A percentile compares a stretch with the other conserved stretches of the same genome.
phyloP scores from a whole-genome alignment of 2,888 invertebrate species.

The Slavum lentiscoides region DNA sequence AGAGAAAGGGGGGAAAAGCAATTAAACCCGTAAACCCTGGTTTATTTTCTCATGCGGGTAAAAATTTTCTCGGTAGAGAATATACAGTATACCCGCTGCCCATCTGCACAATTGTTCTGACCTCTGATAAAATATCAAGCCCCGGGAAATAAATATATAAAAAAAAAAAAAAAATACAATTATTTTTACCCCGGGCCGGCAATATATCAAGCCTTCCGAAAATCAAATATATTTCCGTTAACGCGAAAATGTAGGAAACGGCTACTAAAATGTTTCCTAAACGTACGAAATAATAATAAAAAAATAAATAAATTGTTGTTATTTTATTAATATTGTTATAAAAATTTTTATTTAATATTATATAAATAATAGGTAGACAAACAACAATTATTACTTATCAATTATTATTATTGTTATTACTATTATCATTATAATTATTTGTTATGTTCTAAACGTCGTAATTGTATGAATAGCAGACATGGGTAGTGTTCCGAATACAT shows the following conservation, averaged over 20 bases:
- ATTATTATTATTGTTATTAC: no score
- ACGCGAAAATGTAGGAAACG: not conserved
- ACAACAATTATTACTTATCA: no score
- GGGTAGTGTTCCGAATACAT: no score
- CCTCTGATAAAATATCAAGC: slow-evolving; percentile 39
- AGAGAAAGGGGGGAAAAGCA: slow-evolving; percentile 31
- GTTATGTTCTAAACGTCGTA: no score
- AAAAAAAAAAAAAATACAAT: slow-evolving; percentile 10
- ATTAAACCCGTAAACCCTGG: slow-evolving; percentile 44
- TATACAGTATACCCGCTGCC: not conserved
- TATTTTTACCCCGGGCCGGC: not conserved
- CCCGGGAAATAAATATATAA: not conserved
- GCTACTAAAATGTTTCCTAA: no score
- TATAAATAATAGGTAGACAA: no score
- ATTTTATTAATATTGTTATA: no score
- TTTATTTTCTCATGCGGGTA: slow-evolving; percentile 45
- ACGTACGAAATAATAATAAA: no score
- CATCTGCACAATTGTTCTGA: slow-evolving; percentile 20
- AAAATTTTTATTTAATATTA: no score
- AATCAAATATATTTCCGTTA: slow-evolving; percentile 21
- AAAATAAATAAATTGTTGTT: no score
- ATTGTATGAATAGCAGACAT: no score
- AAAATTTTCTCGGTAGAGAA: slow-evolving; percentile 36
- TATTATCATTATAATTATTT: no score
- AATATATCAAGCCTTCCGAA: slow-evolving; percentile 5